Evolutionary conservation across 1,140 invertebrate species (phyloP).

Genomic region (Heliconius nattereri): DNA sequence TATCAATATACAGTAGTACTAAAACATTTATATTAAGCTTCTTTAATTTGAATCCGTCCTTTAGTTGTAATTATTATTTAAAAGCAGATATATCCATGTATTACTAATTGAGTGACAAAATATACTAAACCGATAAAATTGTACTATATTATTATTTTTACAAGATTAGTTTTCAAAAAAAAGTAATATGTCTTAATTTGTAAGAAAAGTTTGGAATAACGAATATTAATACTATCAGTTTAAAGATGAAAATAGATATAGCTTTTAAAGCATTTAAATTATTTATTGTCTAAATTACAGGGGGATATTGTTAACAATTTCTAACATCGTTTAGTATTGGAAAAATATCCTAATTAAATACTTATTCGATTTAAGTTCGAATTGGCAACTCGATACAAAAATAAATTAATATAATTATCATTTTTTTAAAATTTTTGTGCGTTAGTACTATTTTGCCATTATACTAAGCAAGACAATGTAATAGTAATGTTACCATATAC

Average conservation of each 20-base stretch:
- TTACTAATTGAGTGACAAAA: neutral
- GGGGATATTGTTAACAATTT: too few relatives aligned
- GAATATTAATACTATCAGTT: too few relatives aligned
- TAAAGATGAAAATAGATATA: too few relatives aligned
- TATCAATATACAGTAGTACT: neutral
- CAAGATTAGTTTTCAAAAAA: too few relatives aligned
- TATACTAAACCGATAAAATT: neutral
- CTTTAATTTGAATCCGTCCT: constrained; percentile 33
- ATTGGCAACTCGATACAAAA: neutral
- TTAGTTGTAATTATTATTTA: constrained; percentile 24
- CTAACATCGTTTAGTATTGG: too few relatives aligned
- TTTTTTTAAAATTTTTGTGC: neutral
- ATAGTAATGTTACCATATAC: constrained; percentile 7
- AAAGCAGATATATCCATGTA: neutral
- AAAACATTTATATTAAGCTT: neutral
- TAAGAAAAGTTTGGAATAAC: too few relatives aligned
- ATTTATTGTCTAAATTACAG: too few relatives aligned
- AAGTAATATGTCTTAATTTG: too few relatives aligned
- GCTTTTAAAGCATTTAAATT: too few relatives aligned
- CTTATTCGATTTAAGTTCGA: too few relatives aligned
- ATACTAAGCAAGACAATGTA: neutral
- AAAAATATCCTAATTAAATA: too few relatives aligned
- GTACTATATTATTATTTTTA: neutral
- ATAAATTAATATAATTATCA: neutral
- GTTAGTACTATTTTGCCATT: constrained; percentile 17